Percentiles rank a stretch among this genome's conserved stretches.
phyloP scores from a whole-genome alignment of 2,888 invertebrate genomes.

The Limnephilus lunatus region DNA sequence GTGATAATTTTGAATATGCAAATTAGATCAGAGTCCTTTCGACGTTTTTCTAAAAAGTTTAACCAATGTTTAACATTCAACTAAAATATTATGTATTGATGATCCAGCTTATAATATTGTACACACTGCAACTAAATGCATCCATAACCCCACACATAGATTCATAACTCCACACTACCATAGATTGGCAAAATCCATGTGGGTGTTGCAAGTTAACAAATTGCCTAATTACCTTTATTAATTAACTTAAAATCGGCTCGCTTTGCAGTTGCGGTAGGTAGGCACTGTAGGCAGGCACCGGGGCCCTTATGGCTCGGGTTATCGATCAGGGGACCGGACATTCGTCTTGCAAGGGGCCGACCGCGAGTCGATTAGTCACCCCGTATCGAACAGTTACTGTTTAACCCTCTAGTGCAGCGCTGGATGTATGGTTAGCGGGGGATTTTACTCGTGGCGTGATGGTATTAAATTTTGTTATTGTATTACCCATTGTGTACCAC shows the following conservation, averaged over 20 bases:
- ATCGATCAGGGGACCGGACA: constrained; percentile 32
- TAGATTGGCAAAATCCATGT: not conserved
- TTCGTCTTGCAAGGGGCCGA: constrained; percentile 35
- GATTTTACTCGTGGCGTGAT: not conserved
- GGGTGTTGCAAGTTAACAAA: constrained; percentile 33
- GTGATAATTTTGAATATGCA: no score
- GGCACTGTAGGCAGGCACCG: constrained; percentile 4
- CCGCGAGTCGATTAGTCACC: constrained; percentile 25
- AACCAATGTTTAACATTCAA: no score
- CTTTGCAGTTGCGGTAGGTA: constrained; percentile 17
- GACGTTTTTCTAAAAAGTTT: no score
- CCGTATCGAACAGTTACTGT: constrained; percentile 33
- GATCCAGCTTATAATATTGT: no score
- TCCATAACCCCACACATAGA: not conserved
- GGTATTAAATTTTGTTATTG: not conserved
- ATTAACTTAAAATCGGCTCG: constrained; percentile 38
- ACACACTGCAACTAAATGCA: no score
- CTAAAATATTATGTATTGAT: no score
- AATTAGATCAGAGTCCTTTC: no score
- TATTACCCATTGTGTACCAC: no score
- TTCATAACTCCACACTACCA: not conserved
- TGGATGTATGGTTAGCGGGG: not conserved
- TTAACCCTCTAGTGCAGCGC: constrained; percentile 7
- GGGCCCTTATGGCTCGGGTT: constrained; percentile 9
- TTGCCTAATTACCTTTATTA: constrained; percentile 38